A percentile compares a stretch with the other conserved stretches of the same genome.
Conservation (phyloP, 2,113 vertebrate genomes). For the Reinhardtius hippoglossoides region DNA sequence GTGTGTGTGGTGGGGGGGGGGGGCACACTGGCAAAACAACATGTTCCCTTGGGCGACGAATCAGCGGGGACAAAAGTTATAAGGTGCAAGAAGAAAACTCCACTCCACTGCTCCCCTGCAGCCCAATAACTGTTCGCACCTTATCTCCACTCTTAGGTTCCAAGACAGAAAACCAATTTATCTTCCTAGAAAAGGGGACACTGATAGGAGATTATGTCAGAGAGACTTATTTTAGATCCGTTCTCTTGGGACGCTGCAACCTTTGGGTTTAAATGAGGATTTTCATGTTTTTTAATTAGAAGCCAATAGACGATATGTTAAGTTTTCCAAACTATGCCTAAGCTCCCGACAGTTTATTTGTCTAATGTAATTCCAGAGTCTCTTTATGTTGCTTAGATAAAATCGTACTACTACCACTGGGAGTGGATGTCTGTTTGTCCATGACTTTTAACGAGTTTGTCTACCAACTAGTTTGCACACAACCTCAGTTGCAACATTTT, state of each 20-base stretch:
- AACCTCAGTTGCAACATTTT: background rate
- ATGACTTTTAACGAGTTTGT: background rate
- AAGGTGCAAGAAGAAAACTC: constrained; percentile 55
- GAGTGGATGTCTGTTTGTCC: too few relatives aligned
- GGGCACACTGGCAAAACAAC: constrained; percentile 29
- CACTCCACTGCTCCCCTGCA: constrained; percentile 6
- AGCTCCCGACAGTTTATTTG: background rate
- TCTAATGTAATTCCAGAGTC: background rate
- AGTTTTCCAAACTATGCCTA: background rate
- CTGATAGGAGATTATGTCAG: constrained; percentile 69
- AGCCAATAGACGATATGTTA: constrained; percentile 10
- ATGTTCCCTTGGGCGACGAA: constrained; percentile 20
- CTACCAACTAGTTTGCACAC: background rate
- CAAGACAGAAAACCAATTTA: constrained; percentile 65
- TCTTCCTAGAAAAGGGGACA: constrained; percentile 60
- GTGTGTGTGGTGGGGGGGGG: constrained; percentile 8
- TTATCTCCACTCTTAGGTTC: constrained; percentile 62
- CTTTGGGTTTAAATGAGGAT: constrained; percentile 46
- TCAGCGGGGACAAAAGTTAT: constrained; percentile 44
- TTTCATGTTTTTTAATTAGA: constrained; percentile 40
- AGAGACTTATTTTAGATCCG: constrained; percentile 56
- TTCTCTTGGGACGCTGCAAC: constrained; percentile 38
- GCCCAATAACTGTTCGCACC: constrained; percentile 57
- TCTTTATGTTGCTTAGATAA: background rate
- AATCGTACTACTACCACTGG: too few relatives aligned